Percentiles rank a stretch among this genome's conserved stretches.
Evolutionary conservation across 2,797 vertebrate genomes (phyloP).

Genomic region (Sebastes trivittatus): DNA sequence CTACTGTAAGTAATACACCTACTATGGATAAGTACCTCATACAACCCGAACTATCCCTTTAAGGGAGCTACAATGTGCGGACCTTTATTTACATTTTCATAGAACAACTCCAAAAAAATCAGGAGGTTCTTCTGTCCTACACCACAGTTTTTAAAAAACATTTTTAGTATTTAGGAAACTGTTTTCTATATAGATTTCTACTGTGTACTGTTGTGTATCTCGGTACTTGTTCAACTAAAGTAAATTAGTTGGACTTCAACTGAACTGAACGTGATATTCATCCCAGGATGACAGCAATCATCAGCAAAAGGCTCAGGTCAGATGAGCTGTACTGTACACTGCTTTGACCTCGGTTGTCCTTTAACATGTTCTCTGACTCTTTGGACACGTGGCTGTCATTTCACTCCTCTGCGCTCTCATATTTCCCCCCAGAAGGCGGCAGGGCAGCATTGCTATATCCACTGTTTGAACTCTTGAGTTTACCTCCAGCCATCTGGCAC

Average conservation of each 20-base stretch:
- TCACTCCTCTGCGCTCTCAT: conserved; percentile 50
- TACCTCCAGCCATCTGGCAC: conserved; percentile 66
- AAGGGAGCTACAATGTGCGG: no score
- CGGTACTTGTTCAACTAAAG: neutral
- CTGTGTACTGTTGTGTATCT: neutral
- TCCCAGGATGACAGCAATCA: conserved; percentile 7
- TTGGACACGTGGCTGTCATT: conserved; percentile 54
- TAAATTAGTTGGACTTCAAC: conserved; percentile 17
- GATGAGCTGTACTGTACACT: conserved; percentile 4
- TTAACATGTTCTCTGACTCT: conserved; percentile 60
- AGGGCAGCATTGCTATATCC: conserved; percentile 15
- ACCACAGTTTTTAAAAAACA: neutral
- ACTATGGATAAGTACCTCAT: no score
- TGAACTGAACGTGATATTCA: conserved; percentile 30
- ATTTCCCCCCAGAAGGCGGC: conserved; percentile 59
- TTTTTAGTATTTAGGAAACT: neutral
- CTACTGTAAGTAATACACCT: no score
- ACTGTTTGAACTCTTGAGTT: conserved; percentile 50
- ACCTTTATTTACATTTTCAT: no score
- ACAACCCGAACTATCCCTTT: no score
- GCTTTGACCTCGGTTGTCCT: conserved; percentile 56
- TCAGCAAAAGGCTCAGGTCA: conserved; percentile 23
- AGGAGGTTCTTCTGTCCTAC: no score
- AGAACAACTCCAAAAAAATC: neutral
- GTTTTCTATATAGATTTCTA: neutral